Percentiles rank a stretch among this genome's conserved stretches.
Conservation (phyloP, 1,140 invertebrate genomes). For the Drosophila pseudoananassae region DNA sequence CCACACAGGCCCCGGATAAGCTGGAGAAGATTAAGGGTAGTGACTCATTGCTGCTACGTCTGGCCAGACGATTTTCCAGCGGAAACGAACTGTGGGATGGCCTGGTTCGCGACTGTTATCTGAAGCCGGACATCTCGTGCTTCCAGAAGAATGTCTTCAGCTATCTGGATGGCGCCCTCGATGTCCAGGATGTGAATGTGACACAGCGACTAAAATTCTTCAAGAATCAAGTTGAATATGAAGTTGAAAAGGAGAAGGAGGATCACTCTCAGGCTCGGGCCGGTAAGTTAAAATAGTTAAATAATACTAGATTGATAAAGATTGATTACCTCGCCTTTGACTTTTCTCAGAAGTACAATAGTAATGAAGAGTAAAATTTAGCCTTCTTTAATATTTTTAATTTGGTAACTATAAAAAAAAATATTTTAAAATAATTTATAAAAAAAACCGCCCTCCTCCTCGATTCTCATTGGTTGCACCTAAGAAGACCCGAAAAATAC, state of each 20-base stretch:
- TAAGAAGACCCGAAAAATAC: too few species aligned
- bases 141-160: constrained; percentile 90
- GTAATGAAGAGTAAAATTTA: too few species aligned
- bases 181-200: constrained; percentile 88
- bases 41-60: constrained; percentile 67
- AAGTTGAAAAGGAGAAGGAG: constrained; percentile 78
- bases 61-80: constrained; percentile 84
- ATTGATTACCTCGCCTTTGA: too few species aligned
- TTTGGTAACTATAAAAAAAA: too few species aligned
- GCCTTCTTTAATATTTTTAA: too few species aligned
- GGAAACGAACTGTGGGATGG: constrained; percentile 89
- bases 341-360: too few species aligned
- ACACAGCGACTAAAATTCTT: constrained; percentile 89
- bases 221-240: constrained; percentile 88
- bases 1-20: constrained; percentile 16
- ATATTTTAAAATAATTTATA: too few species aligned
- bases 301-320: not conserved
- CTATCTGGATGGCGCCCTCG: constrained; percentile 88
- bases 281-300: constrained; percentile 44
- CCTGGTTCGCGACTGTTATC: constrained; percentile 88
- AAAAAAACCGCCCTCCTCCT: too few species aligned
- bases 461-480: too few species aligned
- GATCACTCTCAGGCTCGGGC: constrained; percentile 49
- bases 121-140: constrained; percentile 88
- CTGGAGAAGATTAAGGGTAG: constrained; percentile 5